These are phyloP conservation scores for Semnornis frantzii DNA, from an alignment of 2,113 vertebrate species.

Conservation along the genomic window DNA sequence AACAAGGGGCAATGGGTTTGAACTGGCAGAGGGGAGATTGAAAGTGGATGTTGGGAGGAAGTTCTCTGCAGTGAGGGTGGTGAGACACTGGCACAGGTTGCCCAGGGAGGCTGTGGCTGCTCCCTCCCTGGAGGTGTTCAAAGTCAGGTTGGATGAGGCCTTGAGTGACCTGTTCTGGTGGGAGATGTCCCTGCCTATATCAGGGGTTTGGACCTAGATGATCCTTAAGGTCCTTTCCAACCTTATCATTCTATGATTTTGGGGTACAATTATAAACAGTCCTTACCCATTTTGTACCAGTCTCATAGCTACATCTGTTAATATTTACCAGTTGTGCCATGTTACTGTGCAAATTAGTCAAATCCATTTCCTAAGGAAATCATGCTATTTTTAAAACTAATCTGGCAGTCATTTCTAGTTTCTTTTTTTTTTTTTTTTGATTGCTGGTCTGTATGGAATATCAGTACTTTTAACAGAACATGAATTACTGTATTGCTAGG, in stretches of 20 bases:
- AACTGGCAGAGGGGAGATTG: no score
- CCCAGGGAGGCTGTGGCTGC: no score
- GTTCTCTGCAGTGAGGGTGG: no score
- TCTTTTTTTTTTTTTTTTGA: not conserved
- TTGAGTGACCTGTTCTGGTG: no score
- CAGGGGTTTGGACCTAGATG: no score
- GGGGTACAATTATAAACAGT: not conserved
- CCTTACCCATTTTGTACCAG: not conserved
- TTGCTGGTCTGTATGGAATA: not conserved
- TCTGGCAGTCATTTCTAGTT: not conserved
- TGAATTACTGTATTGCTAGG: not conserved
- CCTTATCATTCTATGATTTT: not conserved
- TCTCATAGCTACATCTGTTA: not conserved
- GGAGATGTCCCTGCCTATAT: no score
- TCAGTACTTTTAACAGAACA: not conserved
- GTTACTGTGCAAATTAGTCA: not conserved
- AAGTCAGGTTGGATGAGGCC: no score
- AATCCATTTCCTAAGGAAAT: not conserved
- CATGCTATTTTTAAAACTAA: not conserved
- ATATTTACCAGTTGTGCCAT: not conserved
- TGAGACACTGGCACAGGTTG: no score
- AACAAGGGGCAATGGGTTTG: no score
- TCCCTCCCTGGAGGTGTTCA: no score
- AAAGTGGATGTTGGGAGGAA: no score
- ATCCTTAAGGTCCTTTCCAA: no score